These are phyloP conservation scores for Sympetrum striolatum DNA, from an alignment of 2,888 invertebrate species.

Conservation along the genomic window DNA sequence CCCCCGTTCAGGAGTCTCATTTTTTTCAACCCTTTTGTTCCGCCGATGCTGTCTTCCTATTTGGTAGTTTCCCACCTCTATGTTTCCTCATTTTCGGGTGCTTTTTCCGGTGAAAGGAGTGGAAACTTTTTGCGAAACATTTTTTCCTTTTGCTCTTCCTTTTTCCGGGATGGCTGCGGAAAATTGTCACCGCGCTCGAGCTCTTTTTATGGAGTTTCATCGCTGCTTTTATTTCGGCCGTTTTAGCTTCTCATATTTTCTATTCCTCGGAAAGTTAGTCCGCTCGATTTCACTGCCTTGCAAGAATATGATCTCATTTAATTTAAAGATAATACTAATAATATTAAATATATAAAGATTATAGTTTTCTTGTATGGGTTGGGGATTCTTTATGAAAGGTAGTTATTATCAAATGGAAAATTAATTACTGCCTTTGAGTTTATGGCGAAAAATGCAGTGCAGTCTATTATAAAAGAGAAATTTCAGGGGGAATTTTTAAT, in stretches of 20 bases:
- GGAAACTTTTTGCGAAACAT: neutral
- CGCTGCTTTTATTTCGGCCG: neutral
- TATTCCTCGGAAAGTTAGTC: neutral
- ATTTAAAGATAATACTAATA: no score
- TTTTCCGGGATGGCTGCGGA: no score
- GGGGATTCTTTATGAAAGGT: no score
- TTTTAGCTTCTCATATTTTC: neutral
- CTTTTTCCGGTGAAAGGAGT: neutral
- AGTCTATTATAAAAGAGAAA: no score
- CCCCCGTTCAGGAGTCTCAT: neutral
- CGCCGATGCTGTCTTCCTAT: neutral
- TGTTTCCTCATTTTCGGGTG: neutral
- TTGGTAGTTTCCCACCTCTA: neutral
- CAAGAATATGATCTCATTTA: neutral
- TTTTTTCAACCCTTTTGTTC: neutral
- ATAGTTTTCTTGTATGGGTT: no score
- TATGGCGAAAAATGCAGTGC: no score
- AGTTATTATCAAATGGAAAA: no score
- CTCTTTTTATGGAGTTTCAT: no score
- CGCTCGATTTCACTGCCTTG: neutral
- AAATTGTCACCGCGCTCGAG: no score
- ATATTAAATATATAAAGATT: no score
- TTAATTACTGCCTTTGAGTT: no score
- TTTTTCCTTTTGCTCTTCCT: neutral
- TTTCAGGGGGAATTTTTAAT: no score